Conservation (phyloP, 2,888 invertebrate genomes). For the Lypha dubia region DNA sequence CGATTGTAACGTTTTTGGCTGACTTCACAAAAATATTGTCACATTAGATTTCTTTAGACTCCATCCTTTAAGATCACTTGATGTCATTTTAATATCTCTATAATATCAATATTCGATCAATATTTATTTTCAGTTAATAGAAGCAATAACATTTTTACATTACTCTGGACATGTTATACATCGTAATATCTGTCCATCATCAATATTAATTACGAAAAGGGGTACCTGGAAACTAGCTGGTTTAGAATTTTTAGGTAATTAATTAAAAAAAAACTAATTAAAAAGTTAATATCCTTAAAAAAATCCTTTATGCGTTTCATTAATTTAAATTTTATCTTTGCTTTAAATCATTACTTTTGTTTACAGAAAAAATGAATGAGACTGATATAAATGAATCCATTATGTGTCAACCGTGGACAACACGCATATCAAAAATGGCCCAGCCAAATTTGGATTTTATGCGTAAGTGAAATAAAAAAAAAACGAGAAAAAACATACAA, state of each 20-base stretch:
- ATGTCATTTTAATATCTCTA: too few species aligned
- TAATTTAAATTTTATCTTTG: background rate
- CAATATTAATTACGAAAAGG: constrained; percentile 94
- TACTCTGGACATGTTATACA: constrained; percentile 94
- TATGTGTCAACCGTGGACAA: constrained; percentile 94
- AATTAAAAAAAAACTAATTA: background rate
- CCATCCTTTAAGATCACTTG: background rate
- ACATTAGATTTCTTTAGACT: too few species aligned
- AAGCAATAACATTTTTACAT: constrained; percentile 96
- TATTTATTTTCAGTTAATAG: constrained; percentile 91
- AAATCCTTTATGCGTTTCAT: too few species aligned
- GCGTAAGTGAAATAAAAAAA: constrained; percentile 85
- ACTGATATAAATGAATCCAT: constrained; percentile 89
- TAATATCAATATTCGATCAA: background rate
- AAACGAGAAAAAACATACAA: background rate
- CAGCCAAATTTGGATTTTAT: constrained; percentile 97
- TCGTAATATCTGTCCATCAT: constrained; percentile 96
- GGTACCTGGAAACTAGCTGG: constrained; percentile 99
- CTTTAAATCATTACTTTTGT: background rate
- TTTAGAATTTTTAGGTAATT: constrained; percentile 93
- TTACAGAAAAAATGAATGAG: constrained; percentile 88
- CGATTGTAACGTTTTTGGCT: too few species aligned
- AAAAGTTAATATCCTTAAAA: background rate
- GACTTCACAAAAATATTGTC: too few species aligned
- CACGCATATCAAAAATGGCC: constrained; percentile 94